These are phyloP conservation scores for Coleophora deauratella DNA, from an alignment of 2,888 invertebrate genomes.

Conservation along the genomic window DNA sequence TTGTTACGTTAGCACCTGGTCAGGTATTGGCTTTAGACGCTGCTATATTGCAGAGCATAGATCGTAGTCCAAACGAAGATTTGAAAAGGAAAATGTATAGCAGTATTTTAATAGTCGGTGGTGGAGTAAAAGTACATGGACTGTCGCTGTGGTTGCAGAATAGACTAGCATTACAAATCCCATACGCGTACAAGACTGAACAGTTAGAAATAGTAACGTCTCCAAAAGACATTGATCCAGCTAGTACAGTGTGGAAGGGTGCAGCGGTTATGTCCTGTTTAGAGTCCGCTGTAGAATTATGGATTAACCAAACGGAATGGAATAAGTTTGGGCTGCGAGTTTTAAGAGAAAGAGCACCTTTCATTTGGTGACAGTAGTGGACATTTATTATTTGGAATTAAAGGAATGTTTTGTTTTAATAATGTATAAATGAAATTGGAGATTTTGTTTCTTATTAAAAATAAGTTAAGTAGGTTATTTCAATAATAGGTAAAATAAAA, in stretches of 20 bases:
- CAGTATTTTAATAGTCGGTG: slow-evolving; percentile 92
- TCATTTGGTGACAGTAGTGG: slow-evolving; percentile 80
- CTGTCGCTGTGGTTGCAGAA: slow-evolving; percentile 92
- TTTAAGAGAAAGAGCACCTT: slow-evolving; percentile 92
- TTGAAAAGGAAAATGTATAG: slow-evolving; percentile 95
- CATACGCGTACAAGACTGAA: slow-evolving; percentile 84
- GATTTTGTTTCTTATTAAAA: not conserved
- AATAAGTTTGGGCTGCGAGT: slow-evolving; percentile 87
- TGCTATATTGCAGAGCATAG: slow-evolving; percentile 93
- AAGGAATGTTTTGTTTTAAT: not conserved
- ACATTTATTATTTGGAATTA: not conserved
- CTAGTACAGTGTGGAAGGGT: slow-evolving; percentile 94
- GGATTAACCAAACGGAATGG: slow-evolving; percentile 93
- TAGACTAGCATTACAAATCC: slow-evolving; percentile 87
- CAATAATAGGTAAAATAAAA: too few species aligned
- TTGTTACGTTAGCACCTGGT: slow-evolving; percentile 81
- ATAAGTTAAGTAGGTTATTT: not conserved
- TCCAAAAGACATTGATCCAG: slow-evolving; percentile 93
- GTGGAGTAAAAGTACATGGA: slow-evolving; percentile 89
- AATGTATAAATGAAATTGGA: not conserved
- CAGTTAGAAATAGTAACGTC: slow-evolving; percentile 92
- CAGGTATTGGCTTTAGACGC: slow-evolving; percentile 92
- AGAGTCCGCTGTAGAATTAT: slow-evolving; percentile 93
- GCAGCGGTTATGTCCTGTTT: slow-evolving; percentile 94
- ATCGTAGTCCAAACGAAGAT: slow-evolving; percentile 90